These are phyloP conservation scores for Tenebrosternarchus preto DNA, from an alignment of 2,113 vertebrate species.

Conservation along the genomic window DNA sequence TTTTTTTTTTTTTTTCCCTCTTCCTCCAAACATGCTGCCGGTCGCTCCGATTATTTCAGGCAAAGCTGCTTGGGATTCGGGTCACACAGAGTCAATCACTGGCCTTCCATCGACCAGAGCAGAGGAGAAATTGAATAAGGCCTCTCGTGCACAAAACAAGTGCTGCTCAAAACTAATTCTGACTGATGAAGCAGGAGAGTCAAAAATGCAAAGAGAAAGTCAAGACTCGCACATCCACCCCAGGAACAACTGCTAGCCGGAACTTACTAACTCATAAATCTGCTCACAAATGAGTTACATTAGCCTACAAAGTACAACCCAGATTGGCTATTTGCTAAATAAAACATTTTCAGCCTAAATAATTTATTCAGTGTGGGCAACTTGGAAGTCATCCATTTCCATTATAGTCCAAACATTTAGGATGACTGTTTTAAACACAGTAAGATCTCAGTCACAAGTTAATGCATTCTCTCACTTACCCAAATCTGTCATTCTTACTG, in stretches of 20 bases:
- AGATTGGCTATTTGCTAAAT: background rate
- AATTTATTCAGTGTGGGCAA: background rate
- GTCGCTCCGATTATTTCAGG: background rate
- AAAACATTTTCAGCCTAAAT: background rate
- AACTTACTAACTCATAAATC: background rate
- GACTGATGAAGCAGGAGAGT: background rate
- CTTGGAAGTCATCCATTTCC: background rate
- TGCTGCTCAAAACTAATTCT: background rate
- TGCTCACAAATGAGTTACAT: background rate
- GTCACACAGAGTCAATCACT: background rate
- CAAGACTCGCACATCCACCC: no score
- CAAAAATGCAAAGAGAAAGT: background rate
- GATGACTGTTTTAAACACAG: background rate
- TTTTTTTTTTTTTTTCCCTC: background rate
- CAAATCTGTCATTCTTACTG: no score
- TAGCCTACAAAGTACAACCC: background rate
- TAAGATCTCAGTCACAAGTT: background rate
- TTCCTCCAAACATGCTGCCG: background rate
- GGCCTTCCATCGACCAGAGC: background rate
- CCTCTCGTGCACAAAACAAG: background rate
- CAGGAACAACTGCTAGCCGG: no score
- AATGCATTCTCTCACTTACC: no score
- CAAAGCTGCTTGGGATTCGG: background rate
- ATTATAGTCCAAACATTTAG: background rate
- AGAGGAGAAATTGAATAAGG: background rate